phyloP scores from a whole-genome alignment of 2,113 vertebrate species.

The Hippocampus zosterae region DNA sequence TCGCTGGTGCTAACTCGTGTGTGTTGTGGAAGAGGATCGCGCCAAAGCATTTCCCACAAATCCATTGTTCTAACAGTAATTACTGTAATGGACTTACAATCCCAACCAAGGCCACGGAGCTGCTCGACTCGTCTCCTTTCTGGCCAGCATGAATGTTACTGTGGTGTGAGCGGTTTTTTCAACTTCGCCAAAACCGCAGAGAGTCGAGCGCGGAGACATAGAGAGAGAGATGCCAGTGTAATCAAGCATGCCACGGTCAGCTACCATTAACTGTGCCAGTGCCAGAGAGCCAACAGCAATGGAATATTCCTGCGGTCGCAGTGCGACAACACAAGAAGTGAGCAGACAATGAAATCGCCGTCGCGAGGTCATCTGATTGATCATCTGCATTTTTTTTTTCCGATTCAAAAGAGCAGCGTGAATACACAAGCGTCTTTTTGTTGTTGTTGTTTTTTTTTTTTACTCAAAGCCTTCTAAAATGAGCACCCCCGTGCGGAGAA shows the following conservation, averaged over 20 bases:
- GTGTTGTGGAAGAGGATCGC: conserved; percentile 25
- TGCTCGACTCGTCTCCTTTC: conserved; percentile 37
- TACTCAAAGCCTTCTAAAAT: conserved; percentile 74
- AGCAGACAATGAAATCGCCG: conserved; percentile 39
- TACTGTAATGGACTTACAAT: conserved; percentile 21
- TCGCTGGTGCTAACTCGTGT: conserved; percentile 13
- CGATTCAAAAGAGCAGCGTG: not conserved
- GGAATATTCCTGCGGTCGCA: conserved; percentile 46
- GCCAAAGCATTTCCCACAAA: conserved; percentile 28
- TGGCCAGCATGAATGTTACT: conserved; percentile 46
- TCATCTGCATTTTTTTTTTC: conserved; percentile 44
- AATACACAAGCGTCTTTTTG: not conserved
- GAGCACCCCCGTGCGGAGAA: conserved; percentile 69
- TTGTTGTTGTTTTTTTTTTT: not conserved
- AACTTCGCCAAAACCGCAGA: conserved; percentile 70
- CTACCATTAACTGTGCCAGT: conserved; percentile 67
- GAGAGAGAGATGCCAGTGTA: conserved; percentile 80
- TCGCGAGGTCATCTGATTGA: conserved; percentile 62
- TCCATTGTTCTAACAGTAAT: conserved; percentile 27
- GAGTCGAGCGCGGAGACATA: conserved; percentile 37
- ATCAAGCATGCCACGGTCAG: conserved; percentile 78
- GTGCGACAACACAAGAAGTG: conserved; percentile 49
- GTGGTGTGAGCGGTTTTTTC: conserved; percentile 60
- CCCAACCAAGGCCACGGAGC: conserved; percentile 30
- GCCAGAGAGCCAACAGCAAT: conserved; percentile 47